phyloP scores from a whole-genome alignment of 2,888 invertebrate genomes.

The Catocala sponsa region DNA sequence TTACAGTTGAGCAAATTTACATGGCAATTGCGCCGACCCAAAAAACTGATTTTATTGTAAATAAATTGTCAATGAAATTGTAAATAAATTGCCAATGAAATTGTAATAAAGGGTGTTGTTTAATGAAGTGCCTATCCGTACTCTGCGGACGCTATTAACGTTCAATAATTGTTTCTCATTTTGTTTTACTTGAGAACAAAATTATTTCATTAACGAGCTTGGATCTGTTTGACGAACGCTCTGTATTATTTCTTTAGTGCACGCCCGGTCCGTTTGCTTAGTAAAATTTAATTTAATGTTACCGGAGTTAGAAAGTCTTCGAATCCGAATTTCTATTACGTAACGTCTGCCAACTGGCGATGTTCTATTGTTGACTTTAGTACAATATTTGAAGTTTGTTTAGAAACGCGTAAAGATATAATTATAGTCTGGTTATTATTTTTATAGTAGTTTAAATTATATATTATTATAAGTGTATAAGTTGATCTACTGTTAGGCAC shows the following conservation, averaged over 20 bases:
- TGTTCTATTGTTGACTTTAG: conserved; percentile 7
- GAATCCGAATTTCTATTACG: conserved; percentile 30
- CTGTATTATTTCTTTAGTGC: conserved; percentile 57
- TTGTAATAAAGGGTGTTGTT: conserved; percentile 51
- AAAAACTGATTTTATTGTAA: conserved; percentile 50
- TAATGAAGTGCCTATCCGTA: conserved; percentile 50
- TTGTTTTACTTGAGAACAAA: conserved; percentile 64
- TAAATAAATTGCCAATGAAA: conserved; percentile 50
- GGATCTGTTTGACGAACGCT: conserved; percentile 60
- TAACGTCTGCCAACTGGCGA: conserved; percentile 15
- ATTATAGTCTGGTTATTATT: background rate
- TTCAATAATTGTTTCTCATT: conserved; percentile 60
- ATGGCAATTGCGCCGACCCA: conserved; percentile 31
- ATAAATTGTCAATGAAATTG: conserved; percentile 47
- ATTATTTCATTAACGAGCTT: conserved; percentile 60
- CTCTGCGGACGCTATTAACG: conserved; percentile 51
- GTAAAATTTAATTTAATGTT: conserved; percentile 47
- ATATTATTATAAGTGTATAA: too few species aligned
- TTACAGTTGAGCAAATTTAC: conserved; percentile 45
- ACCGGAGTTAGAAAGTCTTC: conserved; percentile 24
- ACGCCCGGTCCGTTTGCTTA: conserved; percentile 50
- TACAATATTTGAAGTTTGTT: conserved; percentile 2
- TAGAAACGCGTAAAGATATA: background rate
- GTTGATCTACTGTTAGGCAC: too few species aligned
- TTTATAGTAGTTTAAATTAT: too few species aligned